Evolutionary conservation across 2,888 invertebrate genomes (phyloP).

Genomic region (Pammene fasciana): DNA sequence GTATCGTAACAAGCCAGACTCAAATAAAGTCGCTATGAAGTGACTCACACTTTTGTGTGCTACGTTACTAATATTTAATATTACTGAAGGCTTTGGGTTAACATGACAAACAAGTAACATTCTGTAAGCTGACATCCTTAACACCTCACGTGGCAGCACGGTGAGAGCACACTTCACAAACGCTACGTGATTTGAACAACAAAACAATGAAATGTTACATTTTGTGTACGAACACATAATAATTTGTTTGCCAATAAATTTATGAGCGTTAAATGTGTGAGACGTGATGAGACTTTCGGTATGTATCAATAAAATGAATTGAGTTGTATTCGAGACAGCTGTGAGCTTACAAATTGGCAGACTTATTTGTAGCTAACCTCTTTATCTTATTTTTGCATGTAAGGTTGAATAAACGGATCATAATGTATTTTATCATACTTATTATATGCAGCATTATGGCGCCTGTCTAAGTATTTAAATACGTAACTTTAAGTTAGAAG

Average conservation of each 20-base stretch:
- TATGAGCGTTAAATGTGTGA: slow-evolving; percentile 33
- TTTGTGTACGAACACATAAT: slow-evolving; percentile 30
- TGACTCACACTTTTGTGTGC: background rate
- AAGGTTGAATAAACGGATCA: background rate
- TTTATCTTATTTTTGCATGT: background rate
- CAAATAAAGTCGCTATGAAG: no score
- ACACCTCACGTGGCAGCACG: slow-evolving; percentile 4
- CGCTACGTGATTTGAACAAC: slow-evolving; percentile 32
- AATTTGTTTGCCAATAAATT: slow-evolving; percentile 36
- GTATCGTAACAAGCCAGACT: background rate
- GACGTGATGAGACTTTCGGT: slow-evolving; percentile 26
- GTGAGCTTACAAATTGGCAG: background rate
- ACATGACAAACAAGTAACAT: no score
- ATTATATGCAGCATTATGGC: no score
- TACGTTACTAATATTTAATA: no score
- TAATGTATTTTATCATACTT: no score
- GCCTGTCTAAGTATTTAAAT: no score
- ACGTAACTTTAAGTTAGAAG: no score
- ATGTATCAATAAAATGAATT: slow-evolving; percentile 11
- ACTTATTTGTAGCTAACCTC: background rate
- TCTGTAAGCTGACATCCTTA: background rate
- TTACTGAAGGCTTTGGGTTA: no score
- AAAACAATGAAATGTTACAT: slow-evolving; percentile 26
- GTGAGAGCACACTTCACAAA: slow-evolving; percentile 20
- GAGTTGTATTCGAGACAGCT: background rate